phyloP scores from a whole-genome alignment of 1,140 invertebrate species.

The Paraescarpia echinospica region DNA sequence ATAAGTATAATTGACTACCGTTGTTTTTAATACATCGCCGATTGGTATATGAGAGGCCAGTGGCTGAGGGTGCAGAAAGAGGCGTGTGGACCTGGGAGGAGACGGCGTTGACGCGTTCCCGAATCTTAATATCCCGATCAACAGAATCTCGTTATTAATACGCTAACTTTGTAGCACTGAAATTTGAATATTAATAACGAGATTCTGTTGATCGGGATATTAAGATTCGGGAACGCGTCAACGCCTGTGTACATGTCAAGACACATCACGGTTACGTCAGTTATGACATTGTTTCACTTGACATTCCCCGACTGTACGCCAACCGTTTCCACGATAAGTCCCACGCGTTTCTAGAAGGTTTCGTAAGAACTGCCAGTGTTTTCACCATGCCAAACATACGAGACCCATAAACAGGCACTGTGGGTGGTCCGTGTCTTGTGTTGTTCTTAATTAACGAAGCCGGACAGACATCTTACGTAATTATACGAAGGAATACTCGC shows the following conservation, averaged over 20 bases:
- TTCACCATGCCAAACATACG: background rate
- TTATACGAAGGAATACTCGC: background rate
- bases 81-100: no score
- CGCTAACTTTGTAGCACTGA: no score
- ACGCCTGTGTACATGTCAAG: background rate
- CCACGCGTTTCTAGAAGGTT: background rate
- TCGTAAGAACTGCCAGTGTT: background rate
- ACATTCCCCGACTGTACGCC: background rate
- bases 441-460: background rate
- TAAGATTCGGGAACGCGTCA: background rate
- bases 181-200: no score
- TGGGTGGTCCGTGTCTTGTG: background rate
- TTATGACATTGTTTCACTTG: background rate
- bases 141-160: background rate
- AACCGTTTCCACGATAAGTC: background rate
- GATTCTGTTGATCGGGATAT: background rate
- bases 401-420: background rate
- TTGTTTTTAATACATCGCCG: no score
- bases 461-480: background rate
- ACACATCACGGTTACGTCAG: background rate
- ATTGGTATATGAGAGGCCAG: no score
- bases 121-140: background rate
- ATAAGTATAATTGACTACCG: no score
- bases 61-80: no score
- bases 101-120: background rate